Evolutionary conservation across 2,113 vertebrate genomes (phyloP).

Genomic region (Takifugu bimaculatus): DNA sequence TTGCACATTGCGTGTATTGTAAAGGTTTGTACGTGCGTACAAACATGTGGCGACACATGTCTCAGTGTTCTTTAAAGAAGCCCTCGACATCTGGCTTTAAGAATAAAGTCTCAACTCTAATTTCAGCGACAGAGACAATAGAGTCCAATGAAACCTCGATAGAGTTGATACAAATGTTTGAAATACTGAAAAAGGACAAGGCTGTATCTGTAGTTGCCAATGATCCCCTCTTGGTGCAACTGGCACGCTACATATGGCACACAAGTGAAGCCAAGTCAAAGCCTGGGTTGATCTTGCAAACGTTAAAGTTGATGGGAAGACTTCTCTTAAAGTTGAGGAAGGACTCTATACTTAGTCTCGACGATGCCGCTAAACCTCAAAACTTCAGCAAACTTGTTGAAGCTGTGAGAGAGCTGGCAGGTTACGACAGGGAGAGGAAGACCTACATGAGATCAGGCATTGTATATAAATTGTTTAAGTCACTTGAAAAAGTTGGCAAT

Average conservation of each 20-base stretch:
- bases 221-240: slow-evolving; percentile 30
- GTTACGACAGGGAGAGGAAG: not conserved
- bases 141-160: too few relatives aligned
- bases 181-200: too few relatives aligned
- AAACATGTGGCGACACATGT: slow-evolving; percentile 25
- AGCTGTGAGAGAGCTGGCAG: slow-evolving; percentile 14
- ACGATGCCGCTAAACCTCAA: slow-evolving; percentile 38
- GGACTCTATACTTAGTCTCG: slow-evolving; percentile 22
- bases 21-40: slow-evolving; percentile 26
- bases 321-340: slow-evolving; percentile 24
- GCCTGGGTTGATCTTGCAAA: not conserved
- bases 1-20: slow-evolving; percentile 43
- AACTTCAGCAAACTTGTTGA: slow-evolving; percentile 40
- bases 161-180: too few relatives aligned
- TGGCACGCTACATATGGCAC: slow-evolving; percentile 22
- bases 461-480: not conserved
- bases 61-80: slow-evolving; percentile 17
- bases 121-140: too few relatives aligned
- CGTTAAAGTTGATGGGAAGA: slow-evolving; percentile 23
- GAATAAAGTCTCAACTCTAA: too few relatives aligned
- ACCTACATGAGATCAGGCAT: not conserved
- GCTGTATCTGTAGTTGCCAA: too few relatives aligned
- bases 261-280: not conserved
- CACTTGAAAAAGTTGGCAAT: slow-evolving; percentile 19
- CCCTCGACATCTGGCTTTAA: too few relatives aligned